Percentiles rank a stretch among this genome's conserved stretches.
phyloP scores from a whole-genome alignment of 2,888 invertebrate genomes.

The Cyaniris semiargus region DNA sequence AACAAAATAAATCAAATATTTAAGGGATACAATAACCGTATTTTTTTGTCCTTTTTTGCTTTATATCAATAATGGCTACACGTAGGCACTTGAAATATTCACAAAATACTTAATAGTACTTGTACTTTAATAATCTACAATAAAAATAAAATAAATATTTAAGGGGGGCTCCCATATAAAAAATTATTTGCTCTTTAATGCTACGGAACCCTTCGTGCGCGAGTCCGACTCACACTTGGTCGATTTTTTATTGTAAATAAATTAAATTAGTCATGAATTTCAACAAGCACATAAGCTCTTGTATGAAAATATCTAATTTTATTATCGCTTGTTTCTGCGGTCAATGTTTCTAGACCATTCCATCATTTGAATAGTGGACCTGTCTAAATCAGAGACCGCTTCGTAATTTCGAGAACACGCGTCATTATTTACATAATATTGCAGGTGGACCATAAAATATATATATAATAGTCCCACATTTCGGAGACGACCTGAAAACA shows the following conservation, averaged over 20 bases:
- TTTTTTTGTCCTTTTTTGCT: no score
- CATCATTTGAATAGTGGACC: neutral
- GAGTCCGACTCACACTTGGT: no score
- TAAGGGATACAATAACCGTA: no score
- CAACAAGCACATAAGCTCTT: neutral
- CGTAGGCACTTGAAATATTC: no score
- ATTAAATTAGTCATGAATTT: neutral
- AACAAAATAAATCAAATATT: no score
- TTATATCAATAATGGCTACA: no score
- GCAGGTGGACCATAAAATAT: neutral
- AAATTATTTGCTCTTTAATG: no score
- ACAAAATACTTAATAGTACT: no score
- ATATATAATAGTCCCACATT: neutral
- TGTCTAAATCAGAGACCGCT: neutral
- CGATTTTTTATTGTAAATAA: neutral
- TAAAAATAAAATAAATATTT: no score
- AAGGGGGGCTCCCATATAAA: no score
- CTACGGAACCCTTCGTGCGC: no score
- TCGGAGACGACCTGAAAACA: neutral
- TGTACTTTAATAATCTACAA: no score
- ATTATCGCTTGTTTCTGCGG: neutral
- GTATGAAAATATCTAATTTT: conserved; percentile 6
- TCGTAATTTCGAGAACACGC: neutral
- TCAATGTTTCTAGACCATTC: conserved; percentile 9
- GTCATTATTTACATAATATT: neutral